phyloP scores from a whole-genome alignment of 2,888 invertebrate genomes.

The Unio pictorum region DNA sequence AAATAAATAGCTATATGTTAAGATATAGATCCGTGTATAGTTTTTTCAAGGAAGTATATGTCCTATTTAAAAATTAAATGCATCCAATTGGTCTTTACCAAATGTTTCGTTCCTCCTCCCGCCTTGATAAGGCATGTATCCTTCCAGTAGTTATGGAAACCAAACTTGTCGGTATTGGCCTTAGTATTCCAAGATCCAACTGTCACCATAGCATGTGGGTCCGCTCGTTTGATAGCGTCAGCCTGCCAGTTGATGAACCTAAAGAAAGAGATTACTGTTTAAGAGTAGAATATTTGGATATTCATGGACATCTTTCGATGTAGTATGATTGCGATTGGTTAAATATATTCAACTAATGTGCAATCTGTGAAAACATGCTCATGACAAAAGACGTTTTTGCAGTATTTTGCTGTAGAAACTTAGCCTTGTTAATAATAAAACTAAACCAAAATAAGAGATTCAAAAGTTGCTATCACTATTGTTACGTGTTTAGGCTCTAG shows the following conservation, averaged over 20 bases:
- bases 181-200: constrained; percentile 50
- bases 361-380: too few relatives aligned
- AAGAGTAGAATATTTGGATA: neutral
- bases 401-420: too few relatives aligned
- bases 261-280: neutral
- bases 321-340: too few relatives aligned
- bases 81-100: neutral
- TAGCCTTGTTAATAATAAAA: too few relatives aligned
- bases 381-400: too few relatives aligned
- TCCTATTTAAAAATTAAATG: neutral
- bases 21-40: too few relatives aligned
- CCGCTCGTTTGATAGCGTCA: constrained; percentile 40
- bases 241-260: constrained; percentile 54
- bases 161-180: constrained; percentile 42
- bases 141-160: constrained; percentile 43
- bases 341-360: too few relatives aligned
- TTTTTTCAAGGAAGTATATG: neutral
- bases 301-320: too few relatives aligned
- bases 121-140: constrained; percentile 37
- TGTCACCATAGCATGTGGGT: constrained; percentile 43
- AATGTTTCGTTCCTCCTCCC: constrained; percentile 19
- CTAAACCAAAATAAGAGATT: too few relatives aligned
- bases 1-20: too few relatives aligned
- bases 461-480: too few relatives aligned
- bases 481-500: too few relatives aligned